Evolutionary conservation across 2,888 invertebrate species (phyloP).

Genomic region (Choristoneura rosaceana): DNA sequence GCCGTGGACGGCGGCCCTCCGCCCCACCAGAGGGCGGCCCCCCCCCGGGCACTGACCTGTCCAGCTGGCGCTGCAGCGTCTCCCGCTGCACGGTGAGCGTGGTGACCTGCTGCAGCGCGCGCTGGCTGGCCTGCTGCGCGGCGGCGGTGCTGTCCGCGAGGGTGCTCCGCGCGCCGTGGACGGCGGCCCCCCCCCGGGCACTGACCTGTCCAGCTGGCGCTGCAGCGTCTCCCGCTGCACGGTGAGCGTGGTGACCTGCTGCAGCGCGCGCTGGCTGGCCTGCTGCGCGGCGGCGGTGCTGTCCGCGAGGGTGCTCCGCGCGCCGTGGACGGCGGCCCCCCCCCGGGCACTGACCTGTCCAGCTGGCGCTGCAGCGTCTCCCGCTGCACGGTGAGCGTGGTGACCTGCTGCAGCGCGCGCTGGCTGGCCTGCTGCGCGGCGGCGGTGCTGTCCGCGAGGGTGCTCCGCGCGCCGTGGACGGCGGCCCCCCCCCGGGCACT

Average conservation of each 20-base stretch:
- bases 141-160: conserved; percentile 50
- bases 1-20: conserved; percentile 49
- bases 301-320: conserved; percentile 47
- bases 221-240: too few species aligned
- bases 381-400: conserved; percentile 74
- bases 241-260: conserved; percentile 41
- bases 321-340: conserved; percentile 47
- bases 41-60: conserved; percentile 43
- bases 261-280: conserved; percentile 48
- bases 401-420: conserved; percentile 68
- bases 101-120: conserved; percentile 71
- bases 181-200: too few species aligned
- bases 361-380: conserved; percentile 76
- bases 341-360: conserved; percentile 43
- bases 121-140: conserved; percentile 53
- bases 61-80: conserved; percentile 71
- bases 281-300: conserved; percentile 52
- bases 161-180: conserved; percentile 47
- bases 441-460: conserved; percentile 49
- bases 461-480: conserved; percentile 48
- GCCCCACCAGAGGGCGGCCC: too few species aligned
- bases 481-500: conserved; percentile 39
- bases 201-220: too few species aligned
- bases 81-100: conserved; percentile 75
- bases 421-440: conserved; percentile 54